Base-by-base conservation (phyloP, 1,140 invertebrate species). In the Drosophila baimaii region DNA sequence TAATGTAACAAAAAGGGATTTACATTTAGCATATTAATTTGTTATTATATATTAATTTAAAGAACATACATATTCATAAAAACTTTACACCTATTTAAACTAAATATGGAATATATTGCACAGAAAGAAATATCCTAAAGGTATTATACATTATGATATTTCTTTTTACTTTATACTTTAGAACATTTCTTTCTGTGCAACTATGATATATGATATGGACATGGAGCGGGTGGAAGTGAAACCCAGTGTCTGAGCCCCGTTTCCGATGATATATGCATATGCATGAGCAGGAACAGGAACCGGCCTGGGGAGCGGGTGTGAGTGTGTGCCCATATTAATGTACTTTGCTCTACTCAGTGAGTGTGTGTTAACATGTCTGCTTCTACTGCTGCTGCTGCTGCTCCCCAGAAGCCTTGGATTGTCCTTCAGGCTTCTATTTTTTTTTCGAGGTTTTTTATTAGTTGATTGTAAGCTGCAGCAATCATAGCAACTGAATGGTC, bases 181-280 rank as follows among this genome's bases (percentile, higher is more conserved):
- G n/a, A 47, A 3, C 8, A 51, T 52, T 52, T 52, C 13, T 10
- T 10, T 19, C 27, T 33, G 35, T n/a, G 62, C 9, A 55, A 41
- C 51, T 56, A 62, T 52, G 47, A 47, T 29, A 31, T 33, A 47
- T 44, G 37, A n/a, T 9, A 27, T n/a, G 15, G 3, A 21, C 29
- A 33, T 15, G 10, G 21, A 21, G 27, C 46, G 43, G 46, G 37
- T 68, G 23, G 41, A 51, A 46, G 69, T 59, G 8, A 35, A 25
- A 19, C 31, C 10, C 33, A 29, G 33, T 29, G 54, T 63, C 54
- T 63, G 61, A 33, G 13, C 15, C 49, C 23, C 7, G 19, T 23
- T 63, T 39, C 71, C 82, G 62, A 79, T 83, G 78, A 77, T 79
- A 76, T 83, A 70, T 79, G 71, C 75, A 83, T 79, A 79, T 83